Evolutionary conservation across 2,113 vertebrate species (phyloP).

Genomic region (Dicerorhinus sumatrensis): DNA sequence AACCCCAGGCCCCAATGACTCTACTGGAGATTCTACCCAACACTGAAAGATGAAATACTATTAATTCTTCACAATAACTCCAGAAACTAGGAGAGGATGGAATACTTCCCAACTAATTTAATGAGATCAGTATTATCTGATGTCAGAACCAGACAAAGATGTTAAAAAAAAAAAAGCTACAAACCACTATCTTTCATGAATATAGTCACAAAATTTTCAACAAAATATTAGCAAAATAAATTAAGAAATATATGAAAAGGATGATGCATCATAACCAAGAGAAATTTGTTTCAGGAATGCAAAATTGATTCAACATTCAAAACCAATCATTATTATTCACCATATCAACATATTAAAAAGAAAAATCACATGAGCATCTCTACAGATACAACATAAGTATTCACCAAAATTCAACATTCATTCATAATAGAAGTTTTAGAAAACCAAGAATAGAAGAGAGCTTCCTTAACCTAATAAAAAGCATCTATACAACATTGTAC

Average conservation of each 20-base stretch:
- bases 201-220: background rate
- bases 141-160: background rate
- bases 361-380: background rate
- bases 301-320: background rate
- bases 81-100: background rate
- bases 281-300: background rate
- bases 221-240: background rate
- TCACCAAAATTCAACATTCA: constrained; percentile 11
- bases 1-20: background rate
- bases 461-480: background rate
- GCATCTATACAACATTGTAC: background rate
- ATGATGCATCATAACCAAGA: background rate
- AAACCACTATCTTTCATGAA: background rate
- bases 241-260: background rate
- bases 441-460: background rate
- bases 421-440: constrained; percentile 32
- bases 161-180: background rate
- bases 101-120: background rate
- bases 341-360: background rate
- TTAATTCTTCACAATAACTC: background rate
- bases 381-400: background rate
- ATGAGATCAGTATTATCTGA: background rate
- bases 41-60: background rate
- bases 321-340: background rate
- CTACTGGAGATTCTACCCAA: background rate